Evolutionary conservation across 2,113 vertebrate genomes (phyloP).

Genomic region (Aptenodytes patagonicus): DNA sequence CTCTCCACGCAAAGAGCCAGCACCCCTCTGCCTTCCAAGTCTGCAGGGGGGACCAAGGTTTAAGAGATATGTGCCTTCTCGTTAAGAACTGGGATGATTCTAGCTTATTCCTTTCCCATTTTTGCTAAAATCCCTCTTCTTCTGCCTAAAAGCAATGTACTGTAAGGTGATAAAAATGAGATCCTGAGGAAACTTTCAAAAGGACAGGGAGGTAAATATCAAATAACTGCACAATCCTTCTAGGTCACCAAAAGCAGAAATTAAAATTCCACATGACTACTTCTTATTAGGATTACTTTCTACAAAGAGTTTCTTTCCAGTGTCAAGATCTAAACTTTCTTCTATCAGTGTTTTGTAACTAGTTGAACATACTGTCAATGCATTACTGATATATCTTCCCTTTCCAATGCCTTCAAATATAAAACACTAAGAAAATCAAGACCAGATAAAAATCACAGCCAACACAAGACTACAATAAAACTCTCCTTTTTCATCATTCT

Average conservation of each 20-base stretch:
- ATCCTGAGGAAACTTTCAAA: background rate
- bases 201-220: background rate
- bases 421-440: conserved; percentile 21
- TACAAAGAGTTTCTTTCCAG: background rate
- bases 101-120: background rate
- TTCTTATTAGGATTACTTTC: background rate
- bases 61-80: background rate
- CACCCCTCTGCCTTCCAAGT: background rate
- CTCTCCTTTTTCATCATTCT: background rate
- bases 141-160: background rate
- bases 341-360: background rate
- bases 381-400: background rate
- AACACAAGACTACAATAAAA: conserved; percentile 10
- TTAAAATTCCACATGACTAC: background rate
- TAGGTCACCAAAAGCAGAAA: background rate
- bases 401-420: background rate
- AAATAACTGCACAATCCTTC: background rate
- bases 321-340: background rate
- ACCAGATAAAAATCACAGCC: conserved; percentile 1
- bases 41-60: background rate
- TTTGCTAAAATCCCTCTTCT: background rate
- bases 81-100: background rate
- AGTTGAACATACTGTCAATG: background rate
- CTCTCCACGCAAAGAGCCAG: background rate
- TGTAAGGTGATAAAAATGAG: background rate